Evolutionary conservation across 2,113 vertebrate species (phyloP).

Genomic region (Prunella fulvescens): DNA sequence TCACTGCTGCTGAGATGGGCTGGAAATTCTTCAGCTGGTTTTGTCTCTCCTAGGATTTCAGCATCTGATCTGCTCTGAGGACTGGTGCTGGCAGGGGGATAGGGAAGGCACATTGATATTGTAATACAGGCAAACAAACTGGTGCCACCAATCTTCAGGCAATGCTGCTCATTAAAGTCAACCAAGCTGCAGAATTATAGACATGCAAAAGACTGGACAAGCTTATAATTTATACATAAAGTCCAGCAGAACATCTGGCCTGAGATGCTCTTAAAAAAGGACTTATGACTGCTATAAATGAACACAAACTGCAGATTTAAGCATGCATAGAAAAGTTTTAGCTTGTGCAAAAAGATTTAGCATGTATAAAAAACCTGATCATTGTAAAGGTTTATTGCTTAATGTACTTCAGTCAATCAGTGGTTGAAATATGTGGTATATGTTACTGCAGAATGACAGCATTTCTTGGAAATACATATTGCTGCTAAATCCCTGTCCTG

Average conservation of each 20-base stretch:
- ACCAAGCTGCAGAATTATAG: neutral
- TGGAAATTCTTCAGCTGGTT: conserved; percentile 76
- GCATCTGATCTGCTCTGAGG: conserved; percentile 31
- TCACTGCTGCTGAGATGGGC: conserved; percentile 88
- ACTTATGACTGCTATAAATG: neutral
- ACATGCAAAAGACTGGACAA: neutral
- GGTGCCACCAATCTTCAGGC: neutral
- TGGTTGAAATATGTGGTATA: neutral
- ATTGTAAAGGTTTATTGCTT: neutral
- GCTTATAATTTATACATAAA: neutral
- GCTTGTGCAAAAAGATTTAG: neutral
- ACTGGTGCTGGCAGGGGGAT: conserved; percentile 23
- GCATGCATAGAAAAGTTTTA: neutral
- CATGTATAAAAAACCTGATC: neutral
- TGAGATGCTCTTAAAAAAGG: neutral
- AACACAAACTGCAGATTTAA: neutral
- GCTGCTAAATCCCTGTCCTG: neutral
- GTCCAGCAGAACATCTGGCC: neutral
- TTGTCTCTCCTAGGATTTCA: conserved; percentile 60
- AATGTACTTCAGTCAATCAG: neutral
- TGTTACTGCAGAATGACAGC: neutral
- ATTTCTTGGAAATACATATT: neutral
- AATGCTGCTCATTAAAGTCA: neutral
- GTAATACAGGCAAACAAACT: neutral
- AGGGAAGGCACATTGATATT: neutral